Conservation (phyloP, 2,888 invertebrate species). For the Omphaloscelis lunosa region DNA sequence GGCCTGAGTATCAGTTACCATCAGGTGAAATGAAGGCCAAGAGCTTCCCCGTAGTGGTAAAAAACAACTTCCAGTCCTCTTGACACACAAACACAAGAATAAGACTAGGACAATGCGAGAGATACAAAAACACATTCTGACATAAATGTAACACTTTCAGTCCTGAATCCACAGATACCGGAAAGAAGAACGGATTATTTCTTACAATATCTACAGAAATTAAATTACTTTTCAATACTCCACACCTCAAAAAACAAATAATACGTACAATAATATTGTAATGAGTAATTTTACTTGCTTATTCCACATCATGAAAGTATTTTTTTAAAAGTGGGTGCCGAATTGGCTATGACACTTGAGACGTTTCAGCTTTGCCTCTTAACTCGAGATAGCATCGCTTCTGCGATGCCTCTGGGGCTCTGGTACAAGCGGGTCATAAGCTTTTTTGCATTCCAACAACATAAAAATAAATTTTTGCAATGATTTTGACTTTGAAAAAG, state of each 20-base stretch:
- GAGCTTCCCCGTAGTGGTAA: too few relatives aligned
- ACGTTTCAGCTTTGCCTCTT: neutral
- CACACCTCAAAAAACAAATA: neutral
- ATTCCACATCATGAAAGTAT: neutral
- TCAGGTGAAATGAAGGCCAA: too few relatives aligned
- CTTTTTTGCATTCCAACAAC: neutral
- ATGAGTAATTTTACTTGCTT: constrained; percentile 8
- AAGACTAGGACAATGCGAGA: neutral
- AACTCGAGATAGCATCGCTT: neutral
- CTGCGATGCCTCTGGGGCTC: neutral
- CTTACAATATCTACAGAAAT: neutral
- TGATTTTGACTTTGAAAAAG: constrained; percentile 21
- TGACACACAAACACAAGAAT: neutral
- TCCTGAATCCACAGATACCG: neutral
- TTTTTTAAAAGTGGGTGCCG: neutral
- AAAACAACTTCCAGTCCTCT: neutral
- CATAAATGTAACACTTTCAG: neutral
- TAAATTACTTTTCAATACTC: neutral
- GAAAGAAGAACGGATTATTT: neutral
- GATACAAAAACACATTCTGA: neutral
- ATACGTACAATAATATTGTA: constrained; percentile 8
- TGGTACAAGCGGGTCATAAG: neutral
- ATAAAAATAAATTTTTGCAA: neutral
- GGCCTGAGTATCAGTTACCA: too few relatives aligned
- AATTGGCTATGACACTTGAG: neutral